phyloP scores from a whole-genome alignment of 2,797 vertebrate species.

The Channa striata region DNA sequence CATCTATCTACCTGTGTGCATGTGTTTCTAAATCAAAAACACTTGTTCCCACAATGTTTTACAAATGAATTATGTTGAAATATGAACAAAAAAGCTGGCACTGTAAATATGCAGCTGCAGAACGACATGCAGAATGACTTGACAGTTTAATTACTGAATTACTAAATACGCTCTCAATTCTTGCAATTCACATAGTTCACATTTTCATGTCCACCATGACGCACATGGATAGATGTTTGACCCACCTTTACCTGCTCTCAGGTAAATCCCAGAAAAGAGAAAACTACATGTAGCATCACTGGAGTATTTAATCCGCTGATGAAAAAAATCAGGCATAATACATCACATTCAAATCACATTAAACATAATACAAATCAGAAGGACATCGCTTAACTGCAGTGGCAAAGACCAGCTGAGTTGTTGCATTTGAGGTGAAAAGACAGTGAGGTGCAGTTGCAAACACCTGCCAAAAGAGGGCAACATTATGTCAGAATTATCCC shows the following conservation, averaged over 20 bases:
- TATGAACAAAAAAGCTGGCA: background rate
- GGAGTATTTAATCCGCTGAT: background rate
- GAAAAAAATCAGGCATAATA: too few relatives aligned
- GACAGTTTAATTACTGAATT: background rate
- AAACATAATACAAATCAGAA: too few relatives aligned
- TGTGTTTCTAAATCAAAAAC: background rate
- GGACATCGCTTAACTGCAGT: background rate
- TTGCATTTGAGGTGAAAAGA: conserved; percentile 38
- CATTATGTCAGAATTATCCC: conserved; percentile 84
- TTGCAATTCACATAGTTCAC: background rate
- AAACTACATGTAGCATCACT: background rate
- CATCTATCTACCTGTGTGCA: background rate
- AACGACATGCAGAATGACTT: background rate
- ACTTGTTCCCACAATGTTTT: background rate
- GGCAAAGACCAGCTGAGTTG: background rate
- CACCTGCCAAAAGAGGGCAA: conserved; percentile 88
- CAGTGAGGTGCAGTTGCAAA: conserved; percentile 75
- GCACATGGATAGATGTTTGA: background rate
- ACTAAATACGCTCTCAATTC: too few relatives aligned
- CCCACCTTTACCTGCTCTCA: background rate
- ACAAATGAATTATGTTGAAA: background rate
- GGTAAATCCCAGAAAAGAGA: too few relatives aligned
- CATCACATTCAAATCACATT: too few relatives aligned
- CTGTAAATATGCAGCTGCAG: background rate
- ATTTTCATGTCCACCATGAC: background rate